Conservation (phyloP, 1,140 invertebrate species). For the Calosoma granatense region DNA sequence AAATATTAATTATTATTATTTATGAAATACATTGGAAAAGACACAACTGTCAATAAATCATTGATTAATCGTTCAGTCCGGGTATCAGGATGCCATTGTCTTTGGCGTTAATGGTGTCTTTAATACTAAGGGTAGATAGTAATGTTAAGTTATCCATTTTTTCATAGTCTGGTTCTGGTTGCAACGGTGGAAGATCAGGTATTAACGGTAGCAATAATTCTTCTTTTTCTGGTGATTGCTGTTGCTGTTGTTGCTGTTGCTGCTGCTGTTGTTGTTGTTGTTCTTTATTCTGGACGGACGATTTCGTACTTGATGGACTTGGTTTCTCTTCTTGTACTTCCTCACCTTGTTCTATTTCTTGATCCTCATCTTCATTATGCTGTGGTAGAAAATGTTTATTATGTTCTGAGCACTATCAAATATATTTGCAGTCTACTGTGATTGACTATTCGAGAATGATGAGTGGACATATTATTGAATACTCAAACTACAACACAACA, state of each 20-base stretch:
- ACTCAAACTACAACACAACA: too few species aligned
- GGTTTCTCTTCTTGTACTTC: constrained; percentile 24
- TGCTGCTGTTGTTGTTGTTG: neutral
- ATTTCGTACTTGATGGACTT: constrained; percentile 12
- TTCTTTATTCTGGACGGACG: neutral
- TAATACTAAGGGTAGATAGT: constrained; percentile 26
- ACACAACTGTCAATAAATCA: neutral
- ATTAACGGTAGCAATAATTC: constrained; percentile 16
- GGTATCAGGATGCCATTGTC: neutral
- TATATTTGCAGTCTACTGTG: too few species aligned
- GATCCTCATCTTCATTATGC: constrained; percentile 25
- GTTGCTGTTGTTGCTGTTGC: constrained; percentile 2
- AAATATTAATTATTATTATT: constrained; percentile 9
- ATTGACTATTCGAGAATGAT: too few species aligned
- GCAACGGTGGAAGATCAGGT: constrained; percentile 17
- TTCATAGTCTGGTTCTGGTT: constrained; percentile 30
- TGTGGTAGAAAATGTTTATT: constrained; percentile 14
- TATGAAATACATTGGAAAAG: neutral
- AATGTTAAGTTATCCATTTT: constrained; percentile 33
- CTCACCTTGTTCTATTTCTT: constrained; percentile 28
- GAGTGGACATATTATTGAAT: too few species aligned
- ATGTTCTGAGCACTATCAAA: too few species aligned
- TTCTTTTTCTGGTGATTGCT: constrained; percentile 11
- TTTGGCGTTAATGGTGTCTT: constrained; percentile 17
- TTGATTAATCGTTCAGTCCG: neutral